These are phyloP conservation scores for Zoanthus solanderi DNA, from an alignment of 92 coral and sea anemone species.

Conservation along the genomic window DNA sequence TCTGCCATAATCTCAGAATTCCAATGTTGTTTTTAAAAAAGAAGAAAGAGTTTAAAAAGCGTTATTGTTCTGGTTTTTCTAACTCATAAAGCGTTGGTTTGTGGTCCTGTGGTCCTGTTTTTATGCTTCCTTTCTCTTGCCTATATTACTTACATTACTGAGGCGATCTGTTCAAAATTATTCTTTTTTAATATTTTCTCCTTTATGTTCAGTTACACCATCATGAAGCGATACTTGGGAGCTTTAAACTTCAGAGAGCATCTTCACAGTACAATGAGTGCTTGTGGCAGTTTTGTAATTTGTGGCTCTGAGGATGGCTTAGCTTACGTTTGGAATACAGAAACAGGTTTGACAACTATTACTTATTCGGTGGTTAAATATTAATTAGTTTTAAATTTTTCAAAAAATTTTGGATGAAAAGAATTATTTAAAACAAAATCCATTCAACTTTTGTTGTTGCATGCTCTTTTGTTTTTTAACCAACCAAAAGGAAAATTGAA, in stretches of 20 bases:
- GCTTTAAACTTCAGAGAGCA: slow-evolving; percentile 97
- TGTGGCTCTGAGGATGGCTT: slow-evolving; percentile 98
- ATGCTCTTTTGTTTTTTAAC: not conserved
- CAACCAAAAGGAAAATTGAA: not conserved
- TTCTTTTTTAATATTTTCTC: not conserved
- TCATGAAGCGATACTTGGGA: slow-evolving; percentile 92
- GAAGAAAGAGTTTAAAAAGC: too few relatives aligned
- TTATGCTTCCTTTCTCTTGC: too few relatives aligned
- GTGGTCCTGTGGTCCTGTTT: too few relatives aligned
- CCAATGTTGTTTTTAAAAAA: too few relatives aligned
- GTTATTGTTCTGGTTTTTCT: too few relatives aligned
- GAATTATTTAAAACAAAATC: too few relatives aligned
- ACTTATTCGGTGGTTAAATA: not conserved
- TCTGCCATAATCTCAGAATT: too few relatives aligned
- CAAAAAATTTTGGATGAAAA: not conserved
- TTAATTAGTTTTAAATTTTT: not conserved
- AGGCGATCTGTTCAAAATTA: not conserved
- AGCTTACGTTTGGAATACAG: slow-evolving; percentile 96
- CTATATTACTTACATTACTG: not conserved
- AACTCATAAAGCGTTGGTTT: too few relatives aligned
- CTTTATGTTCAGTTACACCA: slow-evolving; percentile 67
- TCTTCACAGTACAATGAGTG: slow-evolving; percentile 91
- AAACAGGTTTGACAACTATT: slow-evolving; percentile 52
- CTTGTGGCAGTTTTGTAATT: slow-evolving; percentile 95
- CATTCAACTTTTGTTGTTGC: not conserved